Percentiles rank a stretch among this genome's conserved stretches.
Conservation (phyloP, 2,888 invertebrate genomes). For the Aplocera efformata region DNA sequence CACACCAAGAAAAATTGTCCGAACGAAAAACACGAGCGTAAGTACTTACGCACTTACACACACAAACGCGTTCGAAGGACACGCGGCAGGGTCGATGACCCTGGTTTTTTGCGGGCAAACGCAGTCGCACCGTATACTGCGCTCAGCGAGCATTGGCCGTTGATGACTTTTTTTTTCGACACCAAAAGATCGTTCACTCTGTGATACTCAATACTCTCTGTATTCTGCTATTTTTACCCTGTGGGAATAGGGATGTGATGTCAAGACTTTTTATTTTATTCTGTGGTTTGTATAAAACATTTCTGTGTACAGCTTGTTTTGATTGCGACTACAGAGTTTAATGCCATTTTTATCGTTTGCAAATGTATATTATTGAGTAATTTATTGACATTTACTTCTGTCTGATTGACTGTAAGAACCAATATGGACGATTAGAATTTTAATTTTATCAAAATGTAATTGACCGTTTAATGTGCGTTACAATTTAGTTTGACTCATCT, state of each 20-base stretch:
- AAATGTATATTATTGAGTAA: slow-evolving; percentile 5
- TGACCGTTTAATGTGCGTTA: slow-evolving; percentile 18
- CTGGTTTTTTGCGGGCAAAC: slow-evolving; percentile 71
- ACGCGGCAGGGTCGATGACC: slow-evolving; percentile 71
- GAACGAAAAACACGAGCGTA: slow-evolving; percentile 46
- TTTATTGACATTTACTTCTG: slow-evolving; percentile 9
- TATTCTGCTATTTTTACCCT: slow-evolving; percentile 49
- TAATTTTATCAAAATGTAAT: slow-evolving; percentile 9
- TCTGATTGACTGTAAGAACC: slow-evolving; percentile 6
- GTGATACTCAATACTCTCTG: slow-evolving; percentile 46
- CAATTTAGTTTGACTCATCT: slow-evolving; percentile 26
- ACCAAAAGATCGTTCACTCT: slow-evolving; percentile 62
- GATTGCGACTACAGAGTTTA: slow-evolving; percentile 37
- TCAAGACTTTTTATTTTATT: slow-evolving; percentile 40
- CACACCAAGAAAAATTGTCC: slow-evolving; percentile 45
- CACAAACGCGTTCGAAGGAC: slow-evolving; percentile 68
- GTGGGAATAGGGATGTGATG: slow-evolving; percentile 68
- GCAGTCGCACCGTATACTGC: slow-evolving; percentile 65
- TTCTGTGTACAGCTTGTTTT: slow-evolving; percentile 43
- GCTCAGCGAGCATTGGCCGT: slow-evolving; percentile 68
- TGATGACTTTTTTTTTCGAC: slow-evolving; percentile 43
- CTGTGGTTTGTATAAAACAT: slow-evolving; percentile 18
- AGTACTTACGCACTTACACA: slow-evolving; percentile 53
- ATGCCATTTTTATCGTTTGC: slow-evolving; percentile 27
- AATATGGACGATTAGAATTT: slow-evolving; percentile 6